These are phyloP conservation scores for Gonioctena quinquepunctata DNA, from an alignment of 1,140 invertebrate genomes.

Conservation along the genomic window DNA sequence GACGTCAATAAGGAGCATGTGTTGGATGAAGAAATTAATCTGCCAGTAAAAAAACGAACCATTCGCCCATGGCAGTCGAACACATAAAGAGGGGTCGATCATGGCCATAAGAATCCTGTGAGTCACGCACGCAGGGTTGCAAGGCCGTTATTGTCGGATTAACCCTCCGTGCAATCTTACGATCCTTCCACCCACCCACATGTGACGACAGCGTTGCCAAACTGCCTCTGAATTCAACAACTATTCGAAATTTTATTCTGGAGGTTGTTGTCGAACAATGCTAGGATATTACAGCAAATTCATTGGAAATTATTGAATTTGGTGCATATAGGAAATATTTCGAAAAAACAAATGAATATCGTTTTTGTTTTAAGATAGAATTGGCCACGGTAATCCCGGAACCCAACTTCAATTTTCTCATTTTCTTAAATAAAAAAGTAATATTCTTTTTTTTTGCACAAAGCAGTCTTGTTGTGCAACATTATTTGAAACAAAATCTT, in stretches of 20 bases:
- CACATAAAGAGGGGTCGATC: conserved; percentile 9
- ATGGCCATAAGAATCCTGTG: conserved; percentile 14
- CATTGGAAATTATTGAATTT: too few species aligned
- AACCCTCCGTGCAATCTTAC: conserved; percentile 9
- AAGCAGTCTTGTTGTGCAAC: too few species aligned
- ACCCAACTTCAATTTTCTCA: too few species aligned
- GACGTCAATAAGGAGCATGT: too few species aligned
- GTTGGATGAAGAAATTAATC: neutral
- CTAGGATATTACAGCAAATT: neutral
- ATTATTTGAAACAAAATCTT: too few species aligned
- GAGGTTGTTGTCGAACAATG: neutral
- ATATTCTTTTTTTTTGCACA: too few species aligned
- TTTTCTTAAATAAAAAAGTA: too few species aligned
- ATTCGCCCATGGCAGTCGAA: neutral
- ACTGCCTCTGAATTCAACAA: neutral
- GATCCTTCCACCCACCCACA: conserved; percentile 4
- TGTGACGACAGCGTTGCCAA: conserved; percentile 1
- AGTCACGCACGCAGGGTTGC: conserved; percentile 5
- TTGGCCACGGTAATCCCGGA: too few species aligned
- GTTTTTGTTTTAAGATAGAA: too few species aligned
- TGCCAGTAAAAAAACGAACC: neutral
- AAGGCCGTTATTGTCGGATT: conserved; percentile 18
- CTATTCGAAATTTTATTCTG: neutral
- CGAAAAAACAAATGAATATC: too few species aligned
- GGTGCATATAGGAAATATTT: neutral